Conservation (phyloP, 92 coral and sea anemone species). For the Diadumene lineata region DNA sequence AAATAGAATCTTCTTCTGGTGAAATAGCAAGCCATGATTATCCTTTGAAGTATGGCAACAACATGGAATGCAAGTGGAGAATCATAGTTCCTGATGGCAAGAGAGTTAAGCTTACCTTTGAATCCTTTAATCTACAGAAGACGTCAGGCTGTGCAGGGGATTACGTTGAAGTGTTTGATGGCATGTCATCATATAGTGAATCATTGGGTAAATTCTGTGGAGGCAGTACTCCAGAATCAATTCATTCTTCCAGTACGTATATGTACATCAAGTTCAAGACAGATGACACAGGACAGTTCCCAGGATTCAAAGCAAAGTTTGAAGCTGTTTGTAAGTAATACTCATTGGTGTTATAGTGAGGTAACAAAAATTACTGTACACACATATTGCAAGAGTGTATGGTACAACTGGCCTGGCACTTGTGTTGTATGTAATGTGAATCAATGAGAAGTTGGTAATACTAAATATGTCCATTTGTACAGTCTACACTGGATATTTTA, state of each 20-base stretch:
- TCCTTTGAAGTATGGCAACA: constrained; percentile 56
- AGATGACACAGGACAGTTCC: constrained; percentile 48
- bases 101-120: constrained; percentile 54
- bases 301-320: constrained; percentile 72
- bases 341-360: background rate
- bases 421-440: background rate
- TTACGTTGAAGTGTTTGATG: constrained; percentile 59
- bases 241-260: constrained; percentile 28
- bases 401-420: background rate
- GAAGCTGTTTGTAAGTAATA: constrained; percentile 40
- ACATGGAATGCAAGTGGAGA: constrained; percentile 43
- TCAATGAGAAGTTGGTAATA: background rate
- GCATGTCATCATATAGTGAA: constrained; percentile 23
- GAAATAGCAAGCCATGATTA: constrained; percentile 55
- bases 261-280: constrained; percentile 55
- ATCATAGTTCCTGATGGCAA: constrained; percentile 42
- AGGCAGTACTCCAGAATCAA: constrained; percentile 36
- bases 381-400: background rate
- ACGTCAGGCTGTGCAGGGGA: constrained; percentile 53
- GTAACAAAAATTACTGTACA: background rate
- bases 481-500: background rate
- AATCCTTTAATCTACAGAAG: constrained; percentile 41
- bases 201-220: constrained; percentile 55
- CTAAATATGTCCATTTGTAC: background rate
- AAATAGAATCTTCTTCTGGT: constrained; percentile 33